These are phyloP conservation scores for Chromoteleia sp. DNA, from an alignment of 2,888 invertebrate genomes.

Conservation along the genomic window DNA sequence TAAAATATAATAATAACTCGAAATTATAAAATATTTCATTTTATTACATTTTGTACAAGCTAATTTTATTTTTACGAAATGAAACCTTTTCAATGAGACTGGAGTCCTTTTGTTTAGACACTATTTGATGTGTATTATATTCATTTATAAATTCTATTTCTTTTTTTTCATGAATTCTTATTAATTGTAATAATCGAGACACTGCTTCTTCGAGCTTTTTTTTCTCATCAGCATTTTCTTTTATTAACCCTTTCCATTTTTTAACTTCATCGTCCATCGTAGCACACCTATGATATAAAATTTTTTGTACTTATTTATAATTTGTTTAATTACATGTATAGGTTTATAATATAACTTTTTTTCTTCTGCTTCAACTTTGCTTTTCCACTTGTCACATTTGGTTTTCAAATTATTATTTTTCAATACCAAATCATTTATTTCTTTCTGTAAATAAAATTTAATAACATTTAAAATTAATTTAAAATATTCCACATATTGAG, in stretches of 20 bases:
- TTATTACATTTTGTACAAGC: not conserved
- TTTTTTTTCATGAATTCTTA: conserved; percentile 74
- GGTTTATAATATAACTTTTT: conserved; percentile 70
- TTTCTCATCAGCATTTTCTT: conserved; percentile 64
- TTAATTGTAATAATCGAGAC: conserved; percentile 71
- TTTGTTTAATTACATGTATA: conserved; percentile 60
- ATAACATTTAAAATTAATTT: not conserved
- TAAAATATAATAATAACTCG: no score
- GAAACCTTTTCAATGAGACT: conserved; percentile 71
- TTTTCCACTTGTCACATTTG: conserved; percentile 74
- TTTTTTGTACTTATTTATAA: conserved; percentile 38
- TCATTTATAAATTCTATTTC: conserved; percentile 74
- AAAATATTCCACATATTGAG: no score
- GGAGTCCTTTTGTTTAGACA: conserved; percentile 71
- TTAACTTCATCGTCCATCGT: conserved; percentile 8
- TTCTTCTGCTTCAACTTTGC: conserved; percentile 72
- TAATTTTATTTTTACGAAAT: not conserved
- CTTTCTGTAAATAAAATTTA: conserved; percentile 62
- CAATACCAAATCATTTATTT: conserved; percentile 65
- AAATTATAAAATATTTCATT: no score
- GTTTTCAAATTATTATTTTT: conserved; percentile 70
- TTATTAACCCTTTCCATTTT: not conserved
- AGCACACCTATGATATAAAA: conserved; percentile 14
- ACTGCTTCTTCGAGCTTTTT: conserved; percentile 72
- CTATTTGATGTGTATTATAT: conserved; percentile 72